Evolutionary conservation across 2,797 vertebrate species (phyloP), one percentile per base, ranked within the genome.

Genomic region (Semaprochilodus insignis): DNA sequence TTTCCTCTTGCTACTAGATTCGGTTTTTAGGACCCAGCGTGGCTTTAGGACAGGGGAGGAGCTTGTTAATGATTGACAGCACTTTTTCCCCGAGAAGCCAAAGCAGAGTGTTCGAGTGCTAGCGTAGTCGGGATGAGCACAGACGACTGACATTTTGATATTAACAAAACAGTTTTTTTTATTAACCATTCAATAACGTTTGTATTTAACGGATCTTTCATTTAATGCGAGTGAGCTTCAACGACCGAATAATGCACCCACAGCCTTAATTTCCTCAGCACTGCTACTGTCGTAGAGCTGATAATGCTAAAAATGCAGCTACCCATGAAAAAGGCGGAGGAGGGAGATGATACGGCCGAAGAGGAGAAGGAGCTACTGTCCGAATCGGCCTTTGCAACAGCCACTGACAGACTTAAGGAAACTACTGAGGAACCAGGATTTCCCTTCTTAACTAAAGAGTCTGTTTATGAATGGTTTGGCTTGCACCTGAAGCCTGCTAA

Each of bases 261-360:
- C 4, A 6, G 78, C 74, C 52, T 81, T 59, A 71, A 73, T 88
- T 87, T 70, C 59, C 76, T 84, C 80, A 31, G 63, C 88, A 81
- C 90, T 87, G 84, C 34, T 77, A 83, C 83, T 80, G 83, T 74
- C 80, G 92, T 89, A 89, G 90, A 91, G 91, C 93, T 85, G 95
- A 97, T 94, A 93, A 97, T 97, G 96, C 94, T 96, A 92, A 96
- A 95, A 93, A 97, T 97, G 96, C 97, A 96, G 94, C 95, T 96
- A 90, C 95, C 94, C 89, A 91, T 90, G 91, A 96, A 94, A 94
- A 90, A 94, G 94, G 91, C 93, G 93, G 91, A 93, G 90, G 92
- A 94, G 89, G 80, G 87, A 81, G 86, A 89, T 84, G 91, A 92
- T 77, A 83, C 91, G 84, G 88, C 91, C 88, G 93, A 93, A 83